Base-by-base conservation (phyloP, 2,888 invertebrate genomes). In the Tetragonula carbonaria region DNA sequence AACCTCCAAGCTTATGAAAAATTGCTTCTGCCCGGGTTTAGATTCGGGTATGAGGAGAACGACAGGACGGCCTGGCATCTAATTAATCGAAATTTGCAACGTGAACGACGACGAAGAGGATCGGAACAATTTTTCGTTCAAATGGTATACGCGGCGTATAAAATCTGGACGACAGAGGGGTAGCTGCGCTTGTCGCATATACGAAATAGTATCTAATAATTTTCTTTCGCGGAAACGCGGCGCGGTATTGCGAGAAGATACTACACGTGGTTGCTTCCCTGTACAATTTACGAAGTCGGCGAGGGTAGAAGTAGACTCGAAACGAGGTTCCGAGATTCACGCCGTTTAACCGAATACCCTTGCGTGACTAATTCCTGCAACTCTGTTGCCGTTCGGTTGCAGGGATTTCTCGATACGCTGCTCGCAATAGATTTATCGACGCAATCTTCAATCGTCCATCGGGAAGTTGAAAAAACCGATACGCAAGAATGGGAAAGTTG, bases 301-400 rank as follows among this genome's bases (percentile, higher is more conserved):
- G 11, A 23, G 16, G 59, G 2, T 51, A 23, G 13, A 53, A 63
- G 50, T 51, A 66, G 55, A 73, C 33, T 53, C 28, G 74, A 71
- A 80, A 82, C 63, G 79, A 82, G 68, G 51, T 68, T 79, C 38
- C 70, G 57, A 74, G 70, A 70, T 79, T 74, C 79, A 70, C 70
- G 71, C 65, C 59, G 78, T 59, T 78, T 81, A 78, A 66, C 59
- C 59, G 57, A 66, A 72, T 65, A 80, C 63, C 28, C 57, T 33
- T 51, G 77, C 55, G 57, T 28, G 57, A 82, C 63, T 74, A 82
- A 82, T 79, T 70, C 63, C 38, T 45, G 45, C 45, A 45, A 45
- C 23, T n/a, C 55, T 51, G 63, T 71, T 76, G 6, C 50, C 63
- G 14, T 2, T 16, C 23, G 5, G 8, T 51, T 5, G 21, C 28